Evolutionary conservation across 2,113 vertebrate species (phyloP), one percentile per base, ranked within the genome.

Genomic region (Opisthocomus hoazin): DNA sequence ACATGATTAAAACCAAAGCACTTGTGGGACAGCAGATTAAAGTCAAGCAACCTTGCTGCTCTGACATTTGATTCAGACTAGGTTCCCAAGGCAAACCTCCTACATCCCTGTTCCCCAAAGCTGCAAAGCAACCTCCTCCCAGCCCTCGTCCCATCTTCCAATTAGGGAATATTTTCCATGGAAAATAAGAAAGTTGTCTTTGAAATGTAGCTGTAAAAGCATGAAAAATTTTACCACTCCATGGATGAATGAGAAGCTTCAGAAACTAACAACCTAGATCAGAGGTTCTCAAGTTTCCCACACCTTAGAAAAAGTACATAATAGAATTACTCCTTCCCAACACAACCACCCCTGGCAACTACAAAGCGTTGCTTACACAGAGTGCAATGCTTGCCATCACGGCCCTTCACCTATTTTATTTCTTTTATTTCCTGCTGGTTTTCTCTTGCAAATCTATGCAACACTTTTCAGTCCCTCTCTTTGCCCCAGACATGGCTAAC

Each of bases 161-260:
- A 37, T 87, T 79, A 77, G 65, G 92, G 64, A 80, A 3, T 60
- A 76, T 87, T 95, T 91, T 68, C 92, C 15, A 1, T 87, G 78
- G 91, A 87, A 95, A 96, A 91, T 61, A 94, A 90, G 53, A 92
- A 76, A 88, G 70, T 94, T 66, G 79, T 73, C 84, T 94, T 93
- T 85, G 92, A 96, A 80, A 97, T 89, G 96, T 54, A 96, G 96
- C 92, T 58, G 84, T 93, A 96, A 91, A 97, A 97, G 96, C 96
- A 96, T 96, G 95, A 89, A 51, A 23, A 61, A 91, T 96, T 96
- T 95, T 93, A 96, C 96, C 94, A 95, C 95, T 94, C 96, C 81
- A 82, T 96, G 96, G 95, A 96, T 97, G 96, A 96, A 96, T 96
- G 96, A 96, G 89, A 96, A 97, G 96, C 96, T 97, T 94, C 96